These are phyloP conservation scores for Drosophila quinaria DNA, from an alignment of 2,888 invertebrate species.

Conservation along the genomic window DNA sequence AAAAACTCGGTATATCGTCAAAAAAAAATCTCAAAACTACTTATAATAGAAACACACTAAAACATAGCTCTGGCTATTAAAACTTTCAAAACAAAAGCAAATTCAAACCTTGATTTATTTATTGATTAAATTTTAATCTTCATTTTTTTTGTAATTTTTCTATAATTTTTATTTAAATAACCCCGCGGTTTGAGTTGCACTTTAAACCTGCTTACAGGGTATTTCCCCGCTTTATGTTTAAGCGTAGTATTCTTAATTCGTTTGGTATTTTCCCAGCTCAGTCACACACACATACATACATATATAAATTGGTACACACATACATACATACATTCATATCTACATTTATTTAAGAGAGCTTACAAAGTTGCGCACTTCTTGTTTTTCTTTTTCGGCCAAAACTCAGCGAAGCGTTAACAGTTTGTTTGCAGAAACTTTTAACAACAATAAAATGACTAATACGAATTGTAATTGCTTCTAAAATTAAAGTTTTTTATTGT, in stretches of 20 bases:
- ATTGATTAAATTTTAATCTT: no score
- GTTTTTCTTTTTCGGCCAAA: constrained; percentile 23
- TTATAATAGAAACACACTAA: no score
- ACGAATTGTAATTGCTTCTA: constrained; percentile 4
- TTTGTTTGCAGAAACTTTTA: constrained; percentile 18
- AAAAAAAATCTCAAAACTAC: no score
- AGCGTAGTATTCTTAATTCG: not conserved
- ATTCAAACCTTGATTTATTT: no score
- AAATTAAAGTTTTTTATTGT: no score
- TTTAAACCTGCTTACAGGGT: not conserved
- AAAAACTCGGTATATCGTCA: no score
- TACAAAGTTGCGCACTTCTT: constrained; percentile 6
- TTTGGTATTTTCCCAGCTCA: constrained; percentile 1
- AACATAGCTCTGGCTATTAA: no score
- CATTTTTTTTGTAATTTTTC: no score
- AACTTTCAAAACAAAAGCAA: no score
- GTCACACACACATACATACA: not conserved
- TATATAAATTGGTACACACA: not conserved
- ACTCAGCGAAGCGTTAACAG: constrained; percentile 45
- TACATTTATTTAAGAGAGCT: not conserved
- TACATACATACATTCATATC: not conserved
- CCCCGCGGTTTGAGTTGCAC: not conserved
- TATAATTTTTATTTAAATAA: no score
- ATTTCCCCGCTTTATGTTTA: constrained; percentile 9
- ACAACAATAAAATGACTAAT: constrained; percentile 15